Conservation (phyloP, 2,888 invertebrate genomes). For the Ormyrus labotus region DNA sequence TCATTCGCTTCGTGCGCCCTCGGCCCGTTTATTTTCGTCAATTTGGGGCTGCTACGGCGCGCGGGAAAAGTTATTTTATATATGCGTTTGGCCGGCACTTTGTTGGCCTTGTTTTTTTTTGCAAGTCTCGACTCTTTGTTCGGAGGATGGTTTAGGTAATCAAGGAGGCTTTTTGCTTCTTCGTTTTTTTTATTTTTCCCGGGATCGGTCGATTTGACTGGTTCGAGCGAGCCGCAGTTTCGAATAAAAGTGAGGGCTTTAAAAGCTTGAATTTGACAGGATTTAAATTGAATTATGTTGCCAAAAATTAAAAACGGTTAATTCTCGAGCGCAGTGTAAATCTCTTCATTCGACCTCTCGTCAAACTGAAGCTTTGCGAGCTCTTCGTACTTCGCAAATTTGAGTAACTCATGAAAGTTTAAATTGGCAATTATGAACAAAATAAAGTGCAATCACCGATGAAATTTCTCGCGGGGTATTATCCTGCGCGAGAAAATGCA, state of each 20-base stretch:
- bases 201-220: no score
- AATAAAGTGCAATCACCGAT: constrained; percentile 7
- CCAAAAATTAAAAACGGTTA: constrained; percentile 29
- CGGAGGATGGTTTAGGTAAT: no score
- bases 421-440: constrained; percentile 43
- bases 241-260: neutral
- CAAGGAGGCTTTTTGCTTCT: no score
- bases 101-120: no score
- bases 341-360: no score
- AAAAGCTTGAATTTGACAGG: constrained; percentile 7
- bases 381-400: constrained; percentile 23
- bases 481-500: neutral
- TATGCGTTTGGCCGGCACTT: neutral
- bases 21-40: constrained; percentile 32
- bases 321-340: constrained; percentile 1
- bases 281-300: constrained; percentile 24
- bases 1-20: neutral
- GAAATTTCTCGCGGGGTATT: neutral
- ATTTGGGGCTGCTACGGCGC: constrained; percentile 17
- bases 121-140: no score
- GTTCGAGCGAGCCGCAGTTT: no score
- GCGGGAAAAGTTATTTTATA: neutral
- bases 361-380: constrained; percentile 14
- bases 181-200: no score
- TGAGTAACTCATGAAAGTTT: constrained; percentile 12